Base-by-base conservation (phyloP, 2,113 vertebrate species). In the Gymnocephalus cernua region DNA sequence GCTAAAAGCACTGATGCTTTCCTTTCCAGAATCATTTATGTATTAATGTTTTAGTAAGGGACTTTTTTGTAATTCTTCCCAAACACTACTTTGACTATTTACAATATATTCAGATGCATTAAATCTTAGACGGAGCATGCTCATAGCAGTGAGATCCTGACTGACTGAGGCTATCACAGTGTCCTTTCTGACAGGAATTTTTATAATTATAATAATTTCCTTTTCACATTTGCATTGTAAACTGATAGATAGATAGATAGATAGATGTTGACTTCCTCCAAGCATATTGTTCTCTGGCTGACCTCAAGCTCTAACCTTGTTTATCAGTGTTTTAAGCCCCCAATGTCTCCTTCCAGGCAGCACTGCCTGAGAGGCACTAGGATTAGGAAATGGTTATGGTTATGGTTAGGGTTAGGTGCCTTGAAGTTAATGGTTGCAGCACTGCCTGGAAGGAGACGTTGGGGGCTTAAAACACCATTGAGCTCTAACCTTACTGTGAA, bases 111-210 rank as follows among this genome's bases (percentile, higher is more conserved):
- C 25, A 79, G 45, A 50, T 23, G 50, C 15, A 76, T 68, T 71
- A 67, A 23, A 50, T 51, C 51, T 77, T 80, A 82, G 75, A 86
- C 61, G 72, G 73, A 82, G 65, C 56, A 44, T 48, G 64, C 65
- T 84, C 85, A 86, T 82, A 82, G 78, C 72, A 69, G 50, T 64
- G 65, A 76, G 76, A 83, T 72, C 47, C 65, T 51, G 82, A 69
- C 76, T 82, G 83, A 74, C 83, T 67, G 68, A 84, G 74, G 79
- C 84, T 79, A 74, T 68, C 71, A 45, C 61, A 53, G 29, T 61
- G 73, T 67, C 81, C 68, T 66, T 25, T 66, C 68, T 76, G 59
- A 81, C 64, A 79, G 57, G 35, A 38, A 38, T 29, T 29, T 29
- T 29, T 29, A 29, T 35, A 35, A 35, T 35, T 8, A 35, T 35